phyloP scores from a whole-genome alignment of 2,113 vertebrate species.

The human region GRCh38 chr5:79327001-79327500 shows the following conservation, averaged over 20 bases:
- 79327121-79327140: constrained; percentile 86
- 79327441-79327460: background rate
- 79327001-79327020: constrained; percentile 82
- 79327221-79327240: constrained; percentile 47
- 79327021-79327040: constrained; percentile 86
- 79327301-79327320: background rate
- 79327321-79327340: background rate
- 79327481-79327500: background rate
- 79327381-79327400: background rate
- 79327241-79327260: background rate
- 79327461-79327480: background rate
- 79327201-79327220: constrained; percentile 83
- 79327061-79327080: constrained; percentile 84
- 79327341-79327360: background rate
- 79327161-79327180: constrained; percentile 86
- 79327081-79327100: constrained; percentile 86
- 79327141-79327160: constrained; percentile 90
- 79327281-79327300: background rate
- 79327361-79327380: background rate
- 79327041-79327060: constrained; percentile 85
- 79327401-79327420: background rate
- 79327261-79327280: constrained; percentile 11
- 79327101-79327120: constrained; percentile 84
- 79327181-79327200: constrained; percentile 92
- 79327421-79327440: background rate